Percentiles rank a stretch among this genome's conserved stretches.
These are phyloP conservation scores for Catajapyx aquilonaris DNA, from an alignment of 1,140 invertebrate genomes.

Conservation along the genomic window DNA sequence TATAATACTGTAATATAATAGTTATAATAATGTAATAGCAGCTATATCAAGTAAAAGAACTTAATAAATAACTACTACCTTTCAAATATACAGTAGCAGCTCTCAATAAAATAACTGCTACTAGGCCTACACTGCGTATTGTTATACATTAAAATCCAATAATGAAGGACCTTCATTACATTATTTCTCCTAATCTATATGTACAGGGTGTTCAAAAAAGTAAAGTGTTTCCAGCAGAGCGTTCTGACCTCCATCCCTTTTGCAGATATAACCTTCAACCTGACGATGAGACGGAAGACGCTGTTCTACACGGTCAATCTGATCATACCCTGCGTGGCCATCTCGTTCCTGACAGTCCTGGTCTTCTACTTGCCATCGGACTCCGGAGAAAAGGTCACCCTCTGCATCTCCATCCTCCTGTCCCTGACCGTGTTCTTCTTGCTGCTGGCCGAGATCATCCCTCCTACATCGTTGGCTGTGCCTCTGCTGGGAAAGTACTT, in stretches of 20 bases:
- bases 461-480: slow-evolving; percentile 88
- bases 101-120: no score
- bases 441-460: slow-evolving; percentile 89
- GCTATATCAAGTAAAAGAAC: no score
- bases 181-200: no score
- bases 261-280: slow-evolving; percentile 83
- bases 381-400: slow-evolving; percentile 80
- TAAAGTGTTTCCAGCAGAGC: no score
- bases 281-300: slow-evolving; percentile 81
- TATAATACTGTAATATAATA: no score
- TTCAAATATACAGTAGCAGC: no score
- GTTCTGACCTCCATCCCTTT: no score
- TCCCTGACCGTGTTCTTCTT: slow-evolving; percentile 97
- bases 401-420: slow-evolving; percentile 94
- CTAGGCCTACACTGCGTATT: no score
- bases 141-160: no score
- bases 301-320: slow-evolving; percentile 81
- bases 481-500: slow-evolving; percentile 91
- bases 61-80: no score
- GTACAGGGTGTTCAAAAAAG: neutral
- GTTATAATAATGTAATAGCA: no score
- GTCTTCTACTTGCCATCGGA: slow-evolving; percentile 92
- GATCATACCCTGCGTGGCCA: slow-evolving; percentile 74
- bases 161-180: no score
- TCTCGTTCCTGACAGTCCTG: slow-evolving; percentile 80